Evolutionary conservation across 2,113 vertebrate species (phyloP).

Genomic region (Erpornis zantholeuca): DNA sequence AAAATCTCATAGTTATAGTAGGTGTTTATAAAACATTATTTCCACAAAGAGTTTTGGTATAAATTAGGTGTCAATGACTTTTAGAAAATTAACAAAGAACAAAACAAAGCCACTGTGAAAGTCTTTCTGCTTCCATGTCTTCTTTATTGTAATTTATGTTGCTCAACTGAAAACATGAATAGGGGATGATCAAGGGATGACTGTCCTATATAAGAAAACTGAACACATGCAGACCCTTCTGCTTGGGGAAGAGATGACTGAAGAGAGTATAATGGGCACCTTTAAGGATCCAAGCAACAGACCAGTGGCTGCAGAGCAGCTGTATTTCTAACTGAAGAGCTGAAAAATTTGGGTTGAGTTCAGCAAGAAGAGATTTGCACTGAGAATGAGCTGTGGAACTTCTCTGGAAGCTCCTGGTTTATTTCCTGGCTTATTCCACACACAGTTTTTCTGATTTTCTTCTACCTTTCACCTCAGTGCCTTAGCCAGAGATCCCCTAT

Average conservation of each 20-base stretch:
- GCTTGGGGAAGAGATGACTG: background rate
- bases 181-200: background rate
- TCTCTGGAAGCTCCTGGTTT: background rate
- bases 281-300: background rate
- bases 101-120: background rate
- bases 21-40: background rate
- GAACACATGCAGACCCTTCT: background rate
- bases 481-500: background rate
- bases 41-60: background rate
- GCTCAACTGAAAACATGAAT: background rate
- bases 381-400: background rate
- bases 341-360: background rate
- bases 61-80: background rate
- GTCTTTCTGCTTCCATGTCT: background rate
- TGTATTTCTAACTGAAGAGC: background rate
- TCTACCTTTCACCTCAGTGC: background rate
- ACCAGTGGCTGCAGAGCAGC: background rate
- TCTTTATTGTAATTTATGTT: background rate
- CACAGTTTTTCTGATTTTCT: background rate
- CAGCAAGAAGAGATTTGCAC: background rate
- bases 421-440: background rate
- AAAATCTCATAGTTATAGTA: background rate
- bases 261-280: background rate
- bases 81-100: background rate
- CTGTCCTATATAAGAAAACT: background rate